Base-by-base conservation (phyloP, 1,140 invertebrate species). In the Diachasmimorpha longicaudata region DNA sequence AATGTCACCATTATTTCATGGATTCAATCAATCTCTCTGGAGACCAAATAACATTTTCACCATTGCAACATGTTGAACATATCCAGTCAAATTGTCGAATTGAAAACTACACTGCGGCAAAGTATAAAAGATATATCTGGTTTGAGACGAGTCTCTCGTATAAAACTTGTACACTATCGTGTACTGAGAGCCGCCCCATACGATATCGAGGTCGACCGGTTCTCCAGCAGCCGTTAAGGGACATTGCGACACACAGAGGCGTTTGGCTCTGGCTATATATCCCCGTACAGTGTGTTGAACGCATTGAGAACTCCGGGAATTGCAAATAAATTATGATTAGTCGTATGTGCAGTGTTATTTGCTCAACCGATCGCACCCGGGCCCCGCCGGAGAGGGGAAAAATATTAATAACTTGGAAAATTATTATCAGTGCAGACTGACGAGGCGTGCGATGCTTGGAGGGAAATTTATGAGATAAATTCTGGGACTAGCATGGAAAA, bases 151-250 rank as follows among this genome's bases (percentile, higher is more conserved):
- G 58, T 63, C 58, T 63, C 31, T 31, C 10, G 58, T 63, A 63
- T 63, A 63, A 63, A 63, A 25, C 21, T 63, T 63, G 58, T 63
- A 63, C 19, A 63, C 21, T 46, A 19, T 67, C 39, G 23, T 63
- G 58, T 63, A 63, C 52, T 58, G 74, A 39, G 25, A 39, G 46
- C 58, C 70, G 70, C 74, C 52, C 52, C 48, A 63, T 63, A 13
- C 76, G 84, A 80, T 84, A 86, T 85, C 85, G 85, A 86, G 85
- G 85, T 86, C 85, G 85, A 86, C 85, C 84, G 84, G 85, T 87
- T 87, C 81, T 87, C 83, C 83, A 79, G 85, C 86, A 82, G 83
- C 83, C 82, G 81, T 85, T 85, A 63, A 86, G 83, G 85, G 84
- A 84, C 82, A 85, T 87, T 86, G 84, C 85, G 84, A 86, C 85